phyloP scores from a whole-genome alignment of 2,113 vertebrate species.

The Callipepla californica region DNA sequence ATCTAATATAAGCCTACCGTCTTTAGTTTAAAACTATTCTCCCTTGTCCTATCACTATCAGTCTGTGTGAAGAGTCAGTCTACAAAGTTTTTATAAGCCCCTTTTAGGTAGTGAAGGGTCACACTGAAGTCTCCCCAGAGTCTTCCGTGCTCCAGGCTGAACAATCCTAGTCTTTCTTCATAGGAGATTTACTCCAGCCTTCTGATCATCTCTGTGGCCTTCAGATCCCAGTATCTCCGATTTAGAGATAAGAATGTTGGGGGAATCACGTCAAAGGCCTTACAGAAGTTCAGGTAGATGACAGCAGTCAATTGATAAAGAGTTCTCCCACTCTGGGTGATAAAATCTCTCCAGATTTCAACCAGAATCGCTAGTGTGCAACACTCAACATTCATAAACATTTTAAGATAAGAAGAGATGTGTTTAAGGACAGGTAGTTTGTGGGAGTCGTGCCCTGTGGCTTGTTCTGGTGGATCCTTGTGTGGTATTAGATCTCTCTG shows the following conservation, averaged over 20 bases:
- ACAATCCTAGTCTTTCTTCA: not conserved
- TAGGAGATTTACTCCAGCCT: not conserved
- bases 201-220: not conserved
- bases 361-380: not conserved
- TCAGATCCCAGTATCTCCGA: not conserved
- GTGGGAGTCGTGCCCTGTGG: not conserved
- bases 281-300: not conserved
- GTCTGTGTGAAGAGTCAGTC: too few species aligned
- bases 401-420: not conserved
- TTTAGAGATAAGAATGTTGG: not conserved
- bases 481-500: not conserved
- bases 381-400: not conserved
- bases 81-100: not conserved
- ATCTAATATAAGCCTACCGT: not conserved
- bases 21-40: not conserved
- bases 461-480: not conserved
- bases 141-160: not conserved
- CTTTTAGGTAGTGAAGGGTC: not conserved
- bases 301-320: not conserved
- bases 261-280: not conserved
- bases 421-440: not conserved
- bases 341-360: not conserved
- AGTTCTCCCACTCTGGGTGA: not conserved
- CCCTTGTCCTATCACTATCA: not conserved
- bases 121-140: not conserved